Conservation (phyloP, 2,113 vertebrate species). For the Carollia perspicillata region DNA sequence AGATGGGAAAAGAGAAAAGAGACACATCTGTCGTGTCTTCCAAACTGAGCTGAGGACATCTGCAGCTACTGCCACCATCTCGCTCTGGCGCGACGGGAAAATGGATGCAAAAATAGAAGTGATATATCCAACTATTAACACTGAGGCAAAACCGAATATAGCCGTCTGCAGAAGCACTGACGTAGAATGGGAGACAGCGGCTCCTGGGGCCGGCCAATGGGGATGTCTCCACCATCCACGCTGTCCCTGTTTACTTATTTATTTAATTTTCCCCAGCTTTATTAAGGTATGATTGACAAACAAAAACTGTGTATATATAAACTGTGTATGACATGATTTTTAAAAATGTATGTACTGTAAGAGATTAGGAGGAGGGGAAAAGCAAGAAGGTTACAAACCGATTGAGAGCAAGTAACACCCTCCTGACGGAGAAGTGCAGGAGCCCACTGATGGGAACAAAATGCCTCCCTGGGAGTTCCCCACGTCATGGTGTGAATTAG, state of each 20-base stretch:
- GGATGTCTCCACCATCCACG: not conserved
- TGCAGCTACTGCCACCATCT: constrained; percentile 63
- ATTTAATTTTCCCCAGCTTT: not conserved
- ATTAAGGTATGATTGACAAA: not conserved
- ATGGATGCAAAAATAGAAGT: constrained; percentile 66
- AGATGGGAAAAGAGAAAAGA: constrained; percentile 41
- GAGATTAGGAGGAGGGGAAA: not conserved
- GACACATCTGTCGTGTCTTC: constrained; percentile 66
- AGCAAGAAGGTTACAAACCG: not conserved
- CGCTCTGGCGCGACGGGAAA: constrained; percentile 31
- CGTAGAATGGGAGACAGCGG: not conserved
- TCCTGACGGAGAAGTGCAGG: not conserved
- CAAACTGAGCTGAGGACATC: constrained; percentile 68
- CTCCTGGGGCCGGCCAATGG: not conserved
- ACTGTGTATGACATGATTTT: not conserved
- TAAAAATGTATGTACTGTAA: not conserved
- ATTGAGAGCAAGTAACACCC: not conserved
- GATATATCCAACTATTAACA: constrained; percentile 50
- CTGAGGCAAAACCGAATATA: constrained; percentile 38
- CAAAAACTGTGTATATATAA: not conserved
- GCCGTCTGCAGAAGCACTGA: not conserved
- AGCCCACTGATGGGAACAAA: not conserved
- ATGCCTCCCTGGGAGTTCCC: not conserved
- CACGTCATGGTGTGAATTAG: not conserved
- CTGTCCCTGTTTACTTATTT: not conserved